Percentiles rank a stretch among this genome's conserved stretches.
These are phyloP conservation scores for Anser brachyrhynchus DNA, from an alignment of 2,113 vertebrate genomes.

Conservation along the genomic window DNA sequence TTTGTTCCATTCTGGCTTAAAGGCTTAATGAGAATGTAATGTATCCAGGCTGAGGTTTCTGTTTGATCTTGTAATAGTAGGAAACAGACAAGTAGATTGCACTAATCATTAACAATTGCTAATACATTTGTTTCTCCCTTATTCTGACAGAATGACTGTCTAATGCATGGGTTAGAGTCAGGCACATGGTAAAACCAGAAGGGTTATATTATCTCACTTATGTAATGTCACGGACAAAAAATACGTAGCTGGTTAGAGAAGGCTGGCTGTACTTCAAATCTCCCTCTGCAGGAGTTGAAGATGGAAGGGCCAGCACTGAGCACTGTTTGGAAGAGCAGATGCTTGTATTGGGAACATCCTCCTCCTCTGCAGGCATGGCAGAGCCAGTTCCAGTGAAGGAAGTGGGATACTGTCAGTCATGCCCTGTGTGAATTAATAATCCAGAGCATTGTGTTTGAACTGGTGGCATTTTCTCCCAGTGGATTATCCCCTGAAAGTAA, in stretches of 20 bases:
- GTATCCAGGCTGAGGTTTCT: conserved; percentile 28
- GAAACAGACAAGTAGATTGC: conserved; percentile 25
- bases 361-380: background rate
- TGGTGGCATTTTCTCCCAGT: background rate
- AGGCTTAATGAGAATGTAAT: conserved; percentile 41
- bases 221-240: background rate
- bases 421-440: background rate
- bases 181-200: background rate
- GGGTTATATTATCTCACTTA: background rate
- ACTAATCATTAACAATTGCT: background rate
- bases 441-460: background rate
- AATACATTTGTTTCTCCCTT: conserved; percentile 14
- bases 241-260: background rate
- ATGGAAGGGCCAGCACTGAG: background rate
- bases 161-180: background rate
- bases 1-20: conserved; percentile 45
- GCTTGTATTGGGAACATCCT: background rate
- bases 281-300: background rate
- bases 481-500: background rate
- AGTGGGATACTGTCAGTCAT: background rate
- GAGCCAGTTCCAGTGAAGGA: background rate
- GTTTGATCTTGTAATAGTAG: conserved; percentile 31
- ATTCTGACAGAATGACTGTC: background rate
- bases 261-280: rapidly evolving
- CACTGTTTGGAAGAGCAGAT: background rate